A percentile compares a stretch with the other conserved stretches of the same genome.
phyloP scores from a whole-genome alignment of 2,113 vertebrate species.

The Dinomys branickii region DNA sequence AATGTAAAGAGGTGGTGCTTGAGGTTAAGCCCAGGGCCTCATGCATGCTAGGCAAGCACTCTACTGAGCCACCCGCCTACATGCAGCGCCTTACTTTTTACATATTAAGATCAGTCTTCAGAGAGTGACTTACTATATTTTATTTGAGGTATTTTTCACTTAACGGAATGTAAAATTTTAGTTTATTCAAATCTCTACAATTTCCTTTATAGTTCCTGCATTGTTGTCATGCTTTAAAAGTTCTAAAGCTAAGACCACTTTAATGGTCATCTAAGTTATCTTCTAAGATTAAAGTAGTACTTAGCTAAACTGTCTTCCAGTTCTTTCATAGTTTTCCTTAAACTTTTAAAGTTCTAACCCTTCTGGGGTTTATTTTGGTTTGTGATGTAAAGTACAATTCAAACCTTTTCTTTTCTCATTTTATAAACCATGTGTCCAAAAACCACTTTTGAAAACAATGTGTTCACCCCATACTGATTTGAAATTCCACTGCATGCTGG shows the following conservation, averaged over 20 bases:
- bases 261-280: background rate
- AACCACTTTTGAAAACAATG: slow-evolving; percentile 28
- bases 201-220: background rate
- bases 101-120: background rate
- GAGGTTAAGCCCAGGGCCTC: background rate
- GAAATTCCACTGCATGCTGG: slow-evolving; percentile 13
- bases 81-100: background rate
- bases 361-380: slow-evolving; percentile 23
- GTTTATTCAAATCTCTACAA: background rate
- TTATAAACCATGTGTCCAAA: slow-evolving; percentile 41
- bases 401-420: background rate
- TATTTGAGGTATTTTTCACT: background rate
- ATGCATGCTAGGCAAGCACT: background rate
- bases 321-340: slow-evolving; percentile 39
- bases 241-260: background rate
- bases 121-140: background rate
- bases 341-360: background rate
- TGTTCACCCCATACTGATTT: background rate
- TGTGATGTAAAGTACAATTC: background rate
- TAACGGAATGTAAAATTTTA: background rate
- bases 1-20: background rate
- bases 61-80: background rate
- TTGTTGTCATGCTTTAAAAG: background rate
- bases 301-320: background rate
- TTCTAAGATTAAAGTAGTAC: background rate